Conservation (phyloP, 2,888 invertebrate species). For the Eilema griseolum region DNA sequence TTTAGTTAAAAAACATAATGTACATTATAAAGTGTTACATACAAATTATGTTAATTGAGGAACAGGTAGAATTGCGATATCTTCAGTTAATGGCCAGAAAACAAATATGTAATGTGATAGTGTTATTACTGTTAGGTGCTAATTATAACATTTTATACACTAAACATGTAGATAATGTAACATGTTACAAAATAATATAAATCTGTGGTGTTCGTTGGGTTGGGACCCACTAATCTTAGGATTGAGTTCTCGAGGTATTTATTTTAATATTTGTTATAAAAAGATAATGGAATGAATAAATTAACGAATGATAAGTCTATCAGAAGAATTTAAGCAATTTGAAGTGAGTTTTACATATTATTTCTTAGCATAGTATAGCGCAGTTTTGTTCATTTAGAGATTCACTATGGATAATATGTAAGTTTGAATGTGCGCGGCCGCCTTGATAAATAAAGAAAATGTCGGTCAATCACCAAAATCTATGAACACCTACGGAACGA, state of each 20-base stretch:
- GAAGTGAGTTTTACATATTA: background rate
- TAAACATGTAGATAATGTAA: conserved; percentile 1
- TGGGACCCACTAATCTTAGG: background rate
- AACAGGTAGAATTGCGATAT: background rate
- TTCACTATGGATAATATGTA: too few relatives aligned
- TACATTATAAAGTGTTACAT: background rate
- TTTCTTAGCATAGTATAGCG: too few relatives aligned
- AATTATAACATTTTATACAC: conserved; percentile 3
- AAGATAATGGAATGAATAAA: background rate
- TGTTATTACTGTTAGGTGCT: conserved; percentile 1
- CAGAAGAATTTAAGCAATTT: background rate
- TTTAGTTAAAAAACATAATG: background rate
- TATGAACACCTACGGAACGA: too few relatives aligned
- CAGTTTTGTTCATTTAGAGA: too few relatives aligned
- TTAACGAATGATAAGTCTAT: background rate
- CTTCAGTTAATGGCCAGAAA: background rate
- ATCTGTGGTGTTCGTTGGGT: background rate
- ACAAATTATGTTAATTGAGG: background rate
- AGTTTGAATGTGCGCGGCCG: too few relatives aligned
- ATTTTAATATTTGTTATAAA: background rate
- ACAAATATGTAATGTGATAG: conserved; percentile 2
- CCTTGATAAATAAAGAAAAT: too few relatives aligned
- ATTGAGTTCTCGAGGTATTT: background rate
- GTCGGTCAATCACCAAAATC: too few relatives aligned
- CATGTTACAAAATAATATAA: background rate